Evolutionary conservation across 2,113 vertebrate species (phyloP), one percentile per base, ranked within the genome.

Genomic region (Amphiprion ocellaris): DNA sequence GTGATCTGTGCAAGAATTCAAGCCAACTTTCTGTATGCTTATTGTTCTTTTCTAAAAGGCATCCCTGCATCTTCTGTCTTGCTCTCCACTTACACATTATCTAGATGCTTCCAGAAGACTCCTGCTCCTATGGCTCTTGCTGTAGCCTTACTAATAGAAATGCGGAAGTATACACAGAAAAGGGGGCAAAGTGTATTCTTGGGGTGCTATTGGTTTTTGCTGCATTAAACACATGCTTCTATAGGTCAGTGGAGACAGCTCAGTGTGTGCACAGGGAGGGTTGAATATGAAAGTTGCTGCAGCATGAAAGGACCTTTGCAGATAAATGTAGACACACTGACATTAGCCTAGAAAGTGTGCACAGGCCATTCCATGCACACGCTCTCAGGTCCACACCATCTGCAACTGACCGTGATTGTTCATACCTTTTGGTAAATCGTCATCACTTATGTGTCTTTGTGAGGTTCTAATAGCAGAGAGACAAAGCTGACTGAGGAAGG

Each of bases 101-200:
- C 33, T 28, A 5, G 58, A 78, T 73, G 60, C 46, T 8, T 50
- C 53, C n/a, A 56, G 41, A 37, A 52, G 73, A 72, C 58, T 81
- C 62, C 74, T 28, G 37, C 26, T 83, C 52, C 19, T 55, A 71
- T 73, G 54, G 63, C 52, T 9, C 61, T 59, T 4, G 15, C 63
- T 61, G 54, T 62, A 66, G 58, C 12, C 74, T 10, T 83, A 77
- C 74, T 65, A 80, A 82, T 69, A 86, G 75, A 79, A 80, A 73
- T 64, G 71, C 69, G 56, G 75, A 79, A 76, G 71, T 62, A 79
- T 62, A 30, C 30, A 30, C 61, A 74, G 73, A 77, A 82, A 73
- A 39, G 41, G 69, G 69, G 47, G 7, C n/a, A 16, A 63, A 55
- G 39, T 76, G 65, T 58, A 53, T 62, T 64, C 47, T 78, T 66